These are phyloP conservation scores for Bicyclus anynana DNA, from an alignment of 1,140 invertebrate species.

Conservation along the genomic window DNA sequence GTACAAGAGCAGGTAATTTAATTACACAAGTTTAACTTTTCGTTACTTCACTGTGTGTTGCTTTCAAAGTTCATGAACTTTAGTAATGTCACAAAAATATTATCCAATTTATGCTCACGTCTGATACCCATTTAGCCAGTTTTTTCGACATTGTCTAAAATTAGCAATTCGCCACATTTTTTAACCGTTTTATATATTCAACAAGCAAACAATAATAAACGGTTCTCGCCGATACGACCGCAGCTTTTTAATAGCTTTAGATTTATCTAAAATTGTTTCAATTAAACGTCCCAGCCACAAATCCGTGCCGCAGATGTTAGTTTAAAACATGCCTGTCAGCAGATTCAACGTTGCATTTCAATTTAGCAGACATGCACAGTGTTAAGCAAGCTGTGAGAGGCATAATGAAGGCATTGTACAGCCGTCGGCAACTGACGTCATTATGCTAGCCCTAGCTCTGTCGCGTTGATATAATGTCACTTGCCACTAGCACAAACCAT, in stretches of 20 bases:
- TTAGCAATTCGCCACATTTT: no score
- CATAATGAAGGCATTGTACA: conserved; percentile 33
- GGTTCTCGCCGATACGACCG: no score
- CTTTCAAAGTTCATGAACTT: no score
- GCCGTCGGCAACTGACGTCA: conserved; percentile 22
- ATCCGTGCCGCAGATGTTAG: background rate
- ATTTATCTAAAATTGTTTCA: conserved; percentile 6
- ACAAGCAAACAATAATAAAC: no score
- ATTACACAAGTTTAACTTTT: no score
- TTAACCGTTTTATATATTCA: no score
- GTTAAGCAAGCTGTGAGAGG: conserved; percentile 23
- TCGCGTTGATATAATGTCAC: conserved; percentile 18
- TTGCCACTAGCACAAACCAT: conserved; percentile 6
- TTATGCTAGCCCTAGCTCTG: conserved; percentile 23
- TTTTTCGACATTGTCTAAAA: no score
- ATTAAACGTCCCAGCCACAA: background rate
- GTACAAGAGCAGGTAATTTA: no score
- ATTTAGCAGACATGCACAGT: conserved; percentile 20
- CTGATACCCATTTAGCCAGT: no score
- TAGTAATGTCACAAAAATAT: no score
- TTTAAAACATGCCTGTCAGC: conserved; percentile 7
- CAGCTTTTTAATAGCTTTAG: background rate
- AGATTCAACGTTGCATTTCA: conserved; percentile 17
- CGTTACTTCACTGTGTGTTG: no score
- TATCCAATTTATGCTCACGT: no score